These are phyloP conservation scores for Drosophila mimetica DNA, from an alignment of 2,888 invertebrate genomes.

Conservation along the genomic window DNA sequence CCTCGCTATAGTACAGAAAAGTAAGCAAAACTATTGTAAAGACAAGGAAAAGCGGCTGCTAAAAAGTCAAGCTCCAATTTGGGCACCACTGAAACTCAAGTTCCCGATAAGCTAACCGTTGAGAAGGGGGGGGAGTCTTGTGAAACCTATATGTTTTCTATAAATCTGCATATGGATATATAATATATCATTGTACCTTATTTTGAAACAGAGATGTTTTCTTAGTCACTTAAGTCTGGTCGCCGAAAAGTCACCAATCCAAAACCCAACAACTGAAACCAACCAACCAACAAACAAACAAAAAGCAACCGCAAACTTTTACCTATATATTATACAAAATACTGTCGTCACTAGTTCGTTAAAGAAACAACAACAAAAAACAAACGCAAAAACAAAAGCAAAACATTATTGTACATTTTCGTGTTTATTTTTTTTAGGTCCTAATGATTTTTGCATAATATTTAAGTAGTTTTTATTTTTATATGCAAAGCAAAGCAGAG, in stretches of 20 bases:
- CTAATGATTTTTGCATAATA: constrained; percentile 68
- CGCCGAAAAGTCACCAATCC: constrained; percentile 65
- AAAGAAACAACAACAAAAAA: constrained; percentile 46
- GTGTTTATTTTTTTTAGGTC: constrained; percentile 50
- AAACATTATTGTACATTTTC: constrained; percentile 58
- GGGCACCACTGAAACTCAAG: constrained; percentile 41
- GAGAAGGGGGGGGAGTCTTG: constrained; percentile 14
- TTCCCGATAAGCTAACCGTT: constrained; percentile 13
- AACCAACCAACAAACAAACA: constrained; percentile 48
- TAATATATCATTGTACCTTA: constrained; percentile 75
- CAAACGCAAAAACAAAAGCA: constrained; percentile 35
- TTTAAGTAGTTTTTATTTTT: constrained; percentile 73
- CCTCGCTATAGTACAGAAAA: constrained; percentile 19
- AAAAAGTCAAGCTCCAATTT: constrained; percentile 40
- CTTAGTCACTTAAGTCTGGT: constrained; percentile 76
- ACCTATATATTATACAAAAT: constrained; percentile 42
- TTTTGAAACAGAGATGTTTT: constrained; percentile 72
- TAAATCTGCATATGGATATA: constrained; percentile 36
- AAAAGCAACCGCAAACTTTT: constrained; percentile 35
- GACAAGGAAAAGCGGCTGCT: constrained; percentile 40
- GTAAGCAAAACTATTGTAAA: constrained; percentile 23
- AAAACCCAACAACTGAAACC: constrained; percentile 69
- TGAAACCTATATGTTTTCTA: constrained; percentile 28
- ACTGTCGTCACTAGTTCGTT: constrained; percentile 64
- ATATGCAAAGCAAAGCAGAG: constrained; percentile 68